Conservation (phyloP, 2,797 vertebrate species). For the Spea hammondii region DNA sequence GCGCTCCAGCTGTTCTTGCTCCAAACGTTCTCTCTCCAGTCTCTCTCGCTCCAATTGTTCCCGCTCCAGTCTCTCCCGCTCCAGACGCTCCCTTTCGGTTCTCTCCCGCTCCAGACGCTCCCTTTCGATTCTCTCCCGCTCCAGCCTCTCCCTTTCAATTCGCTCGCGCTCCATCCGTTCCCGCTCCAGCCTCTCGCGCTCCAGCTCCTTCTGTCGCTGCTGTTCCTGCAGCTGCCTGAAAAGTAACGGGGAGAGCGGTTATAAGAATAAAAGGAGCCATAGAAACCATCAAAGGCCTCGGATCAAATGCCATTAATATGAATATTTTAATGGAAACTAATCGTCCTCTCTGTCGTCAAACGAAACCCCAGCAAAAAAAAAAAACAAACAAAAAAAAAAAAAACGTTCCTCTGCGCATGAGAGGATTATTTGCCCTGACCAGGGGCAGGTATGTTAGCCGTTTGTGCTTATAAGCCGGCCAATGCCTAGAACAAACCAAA, state of each 20-base stretch:
- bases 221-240: constrained; percentile 83
- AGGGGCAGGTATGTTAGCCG: no score
- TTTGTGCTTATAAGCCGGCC: no score
- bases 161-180: constrained; percentile 72
- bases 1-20: constrained; percentile 65
- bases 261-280: constrained; percentile 32
- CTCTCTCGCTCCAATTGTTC: constrained; percentile 67
- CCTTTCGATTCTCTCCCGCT: constrained; percentile 65
- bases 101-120: constrained; percentile 68
- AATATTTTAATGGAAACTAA: constrained; percentile 37
- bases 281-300: constrained; percentile 45
- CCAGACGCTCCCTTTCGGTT: constrained; percentile 75
- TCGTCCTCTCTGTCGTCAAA: constrained; percentile 8
- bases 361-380: not conserved
- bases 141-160: constrained; percentile 69
- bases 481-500: accelerated
- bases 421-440: no score
- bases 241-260: constrained; percentile 16
- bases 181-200: constrained; percentile 72
- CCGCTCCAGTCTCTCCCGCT: constrained; percentile 68
- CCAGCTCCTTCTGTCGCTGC: constrained; percentile 78
- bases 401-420: no score
- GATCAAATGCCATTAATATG: constrained; percentile 23
- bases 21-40: constrained; percentile 58
- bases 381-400: not conserved